A percentile compares a stretch with the other conserved stretches of the same genome.
Evolutionary conservation across 2,888 invertebrate genomes (phyloP).

Genomic region (Plebejus anna): DNA sequence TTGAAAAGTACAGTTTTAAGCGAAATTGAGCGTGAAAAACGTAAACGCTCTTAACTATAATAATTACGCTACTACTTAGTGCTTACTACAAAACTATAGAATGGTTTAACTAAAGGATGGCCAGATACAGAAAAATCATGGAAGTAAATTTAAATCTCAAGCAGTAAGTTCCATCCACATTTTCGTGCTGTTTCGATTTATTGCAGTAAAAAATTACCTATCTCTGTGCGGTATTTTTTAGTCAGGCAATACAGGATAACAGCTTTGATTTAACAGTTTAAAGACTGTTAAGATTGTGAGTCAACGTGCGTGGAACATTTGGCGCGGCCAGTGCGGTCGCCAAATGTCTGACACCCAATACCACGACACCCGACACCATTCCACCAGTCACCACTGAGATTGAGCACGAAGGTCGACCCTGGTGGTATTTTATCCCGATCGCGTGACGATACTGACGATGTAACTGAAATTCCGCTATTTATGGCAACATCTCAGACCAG

Average conservation of each 20-base stretch:
- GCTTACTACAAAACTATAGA: too few relatives aligned
- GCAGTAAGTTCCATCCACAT: neutral
- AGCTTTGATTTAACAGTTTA: conserved; percentile 36
- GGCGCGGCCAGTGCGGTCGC: conserved; percentile 60
- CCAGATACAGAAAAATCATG: too few relatives aligned
- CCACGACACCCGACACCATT: conserved; percentile 49
- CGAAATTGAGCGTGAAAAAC: too few relatives aligned
- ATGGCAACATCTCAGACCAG: too few relatives aligned
- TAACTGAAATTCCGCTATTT: too few relatives aligned
- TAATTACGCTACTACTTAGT: too few relatives aligned
- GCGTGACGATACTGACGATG: neutral
- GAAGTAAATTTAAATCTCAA: too few relatives aligned
- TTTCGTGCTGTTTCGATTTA: neutral
- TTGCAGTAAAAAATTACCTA: neutral
- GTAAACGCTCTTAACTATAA: too few relatives aligned
- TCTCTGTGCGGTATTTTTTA: neutral
- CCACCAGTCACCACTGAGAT: conserved; percentile 58
- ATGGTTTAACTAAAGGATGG: too few relatives aligned
- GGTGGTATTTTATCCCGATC: conserved; percentile 61
- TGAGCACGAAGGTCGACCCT: conserved; percentile 70
- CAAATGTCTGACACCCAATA: conserved; percentile 69
- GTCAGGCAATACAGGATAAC: neutral
- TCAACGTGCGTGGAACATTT: conserved; percentile 59
- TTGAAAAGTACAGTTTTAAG: too few relatives aligned
- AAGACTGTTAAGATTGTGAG: conserved; percentile 41